Evolutionary conservation across 2,797 vertebrate genomes (phyloP).

Genomic region (Hydrocynus forskahlii): DNA sequence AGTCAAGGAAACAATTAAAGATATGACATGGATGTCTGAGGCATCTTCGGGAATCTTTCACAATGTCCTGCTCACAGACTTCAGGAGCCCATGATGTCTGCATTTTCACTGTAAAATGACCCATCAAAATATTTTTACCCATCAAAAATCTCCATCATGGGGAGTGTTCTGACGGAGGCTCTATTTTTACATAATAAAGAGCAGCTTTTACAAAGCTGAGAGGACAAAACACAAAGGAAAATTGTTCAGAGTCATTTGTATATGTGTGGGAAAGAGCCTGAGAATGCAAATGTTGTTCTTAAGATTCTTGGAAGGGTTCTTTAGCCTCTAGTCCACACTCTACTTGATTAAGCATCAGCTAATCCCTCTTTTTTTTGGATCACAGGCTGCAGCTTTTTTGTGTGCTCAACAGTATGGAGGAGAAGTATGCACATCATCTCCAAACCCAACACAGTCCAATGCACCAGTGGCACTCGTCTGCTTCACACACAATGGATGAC

Average conservation of each 20-base stretch:
- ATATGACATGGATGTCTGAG: no score
- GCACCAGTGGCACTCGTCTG: background rate
- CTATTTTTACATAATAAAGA: background rate
- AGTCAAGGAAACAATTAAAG: no score
- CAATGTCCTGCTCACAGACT: no score
- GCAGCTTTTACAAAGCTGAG: background rate
- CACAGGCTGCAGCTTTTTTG: slow-evolving; percentile 11
- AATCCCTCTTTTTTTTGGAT: slow-evolving; percentile 18
- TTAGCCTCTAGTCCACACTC: background rate
- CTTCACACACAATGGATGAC: slow-evolving; percentile 14
- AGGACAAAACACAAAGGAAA: background rate
- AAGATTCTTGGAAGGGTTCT: background rate
- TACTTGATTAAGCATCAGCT: slow-evolving; percentile 57
- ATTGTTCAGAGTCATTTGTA: background rate
- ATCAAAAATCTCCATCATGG: no score
- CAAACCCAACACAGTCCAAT: background rate
- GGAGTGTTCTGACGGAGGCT: background rate
- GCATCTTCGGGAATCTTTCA: no score
- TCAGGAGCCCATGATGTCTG: background rate
- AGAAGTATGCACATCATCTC: background rate
- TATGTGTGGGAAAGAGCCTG: background rate
- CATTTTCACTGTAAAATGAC: no score
- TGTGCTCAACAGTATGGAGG: background rate
- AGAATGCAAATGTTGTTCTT: slow-evolving; percentile 16
- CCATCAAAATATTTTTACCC: no score